phyloP scores from a whole-genome alignment of 2,113 vertebrate genomes.

The Lanius collurio region DNA sequence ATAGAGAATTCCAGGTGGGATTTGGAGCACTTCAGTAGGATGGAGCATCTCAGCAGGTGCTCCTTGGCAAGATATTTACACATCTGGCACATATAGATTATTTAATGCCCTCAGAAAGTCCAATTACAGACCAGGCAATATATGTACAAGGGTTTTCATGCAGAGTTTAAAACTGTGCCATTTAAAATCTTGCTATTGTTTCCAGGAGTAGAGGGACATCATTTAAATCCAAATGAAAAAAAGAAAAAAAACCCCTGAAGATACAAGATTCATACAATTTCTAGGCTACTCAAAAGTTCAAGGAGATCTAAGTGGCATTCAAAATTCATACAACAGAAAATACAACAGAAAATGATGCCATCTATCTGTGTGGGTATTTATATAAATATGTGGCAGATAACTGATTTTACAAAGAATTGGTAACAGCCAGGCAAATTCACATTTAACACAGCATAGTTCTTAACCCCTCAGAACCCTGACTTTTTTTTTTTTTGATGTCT shows the following conservation, averaged over 20 bases:
- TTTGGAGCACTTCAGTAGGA: neutral
- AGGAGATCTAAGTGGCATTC: neutral
- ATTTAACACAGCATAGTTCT: conserved; percentile 33
- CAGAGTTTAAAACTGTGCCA: neutral
- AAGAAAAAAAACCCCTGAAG: neutral
- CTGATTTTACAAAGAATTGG: neutral
- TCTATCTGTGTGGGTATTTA: neutral
- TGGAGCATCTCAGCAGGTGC: neutral
- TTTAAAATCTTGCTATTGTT: neutral
- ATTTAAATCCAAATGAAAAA: neutral
- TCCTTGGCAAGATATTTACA: neutral
- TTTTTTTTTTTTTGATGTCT: conserved; percentile 30
- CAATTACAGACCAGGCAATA: neutral
- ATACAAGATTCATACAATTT: neutral
- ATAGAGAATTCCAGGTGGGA: neutral
- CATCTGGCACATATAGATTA: neutral
- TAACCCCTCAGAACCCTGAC: neutral
- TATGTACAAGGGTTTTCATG: neutral
- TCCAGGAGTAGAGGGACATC: neutral
- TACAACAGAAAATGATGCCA: neutral
- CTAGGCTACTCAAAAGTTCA: neutral
- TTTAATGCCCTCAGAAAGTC: neutral
- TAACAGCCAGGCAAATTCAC: conserved; percentile 19
- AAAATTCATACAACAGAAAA: neutral
- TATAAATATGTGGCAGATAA: neutral